Base-by-base conservation (phyloP, 2,797 vertebrate species). In the Ibycter americanus region DNA sequence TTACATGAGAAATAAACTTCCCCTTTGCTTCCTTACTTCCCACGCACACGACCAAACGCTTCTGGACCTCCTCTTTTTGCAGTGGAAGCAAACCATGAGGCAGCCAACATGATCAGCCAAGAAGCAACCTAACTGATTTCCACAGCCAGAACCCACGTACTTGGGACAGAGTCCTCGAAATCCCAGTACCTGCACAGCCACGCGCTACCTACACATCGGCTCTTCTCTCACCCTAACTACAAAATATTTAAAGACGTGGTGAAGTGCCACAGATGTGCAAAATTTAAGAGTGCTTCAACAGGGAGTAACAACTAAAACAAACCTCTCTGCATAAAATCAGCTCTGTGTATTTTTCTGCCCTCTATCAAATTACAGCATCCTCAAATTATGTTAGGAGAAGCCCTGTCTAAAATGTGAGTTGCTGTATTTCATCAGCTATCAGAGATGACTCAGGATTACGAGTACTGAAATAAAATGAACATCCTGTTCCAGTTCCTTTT, bases 391-490 rank as follows among this genome's bases (percentile, higher is more conserved):
- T 92, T 65, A 95, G 90, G 77, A 95, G 59, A 94, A 90, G 58
- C 22, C 54, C n/a, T 34, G 62, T 52, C 65, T 83, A 62, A 93
- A 91, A 82, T 19, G 27, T 22, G 71, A 86, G 77, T 56, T 55
- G 71, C 83, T 91, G 67, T 68, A 80, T 83, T 95, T 90, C 73
- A 87, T 88, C 85, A 93, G 3, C 63, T 61, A 46, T 59, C 61
- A 95, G 91, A 74, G 49, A 86, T 84, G 93, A 94, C 47, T 95
- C 95, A 95, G 70, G 73, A 82, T 71, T 93, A 93, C 89, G 88
- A 88, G 73, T 38, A 90, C 93, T 65, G 94, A 96, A 96, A 96
- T 97, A 94, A 97, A 97, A 96, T 80, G 49, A 96, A 81, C 80
- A 96, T 97, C 96, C 68, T 94, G 89, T 96, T 96, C 82, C 61